Evolutionary conservation across 2,888 invertebrate genomes (phyloP).

Genomic region (Petrolisthes manimaculis): DNA sequence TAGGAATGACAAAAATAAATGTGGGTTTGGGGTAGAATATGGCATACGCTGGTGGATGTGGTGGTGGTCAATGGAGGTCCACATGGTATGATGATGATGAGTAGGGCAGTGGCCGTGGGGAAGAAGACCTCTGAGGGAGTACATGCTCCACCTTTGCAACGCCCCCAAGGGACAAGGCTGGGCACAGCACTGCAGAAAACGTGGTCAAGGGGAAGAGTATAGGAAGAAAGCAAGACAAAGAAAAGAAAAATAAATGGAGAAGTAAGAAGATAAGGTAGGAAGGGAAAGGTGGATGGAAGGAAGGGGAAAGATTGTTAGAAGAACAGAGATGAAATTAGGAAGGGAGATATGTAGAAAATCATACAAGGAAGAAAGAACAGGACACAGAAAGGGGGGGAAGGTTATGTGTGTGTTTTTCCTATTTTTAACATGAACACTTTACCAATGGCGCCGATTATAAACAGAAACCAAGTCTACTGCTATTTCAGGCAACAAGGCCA

Average conservation of each 20-base stretch:
- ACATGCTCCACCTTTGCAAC: neutral
- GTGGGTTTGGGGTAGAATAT: no score
- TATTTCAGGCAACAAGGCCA: no score
- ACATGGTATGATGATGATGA: neutral
- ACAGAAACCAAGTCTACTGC: no score
- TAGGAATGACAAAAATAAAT: no score
- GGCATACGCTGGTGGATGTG: neutral
- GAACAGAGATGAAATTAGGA: no score
- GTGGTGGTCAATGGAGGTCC: conserved; percentile 13
- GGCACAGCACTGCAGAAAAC: neutral
- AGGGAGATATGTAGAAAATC: no score
- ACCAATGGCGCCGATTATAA: no score
- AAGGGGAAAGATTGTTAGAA: neutral
- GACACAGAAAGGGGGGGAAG: no score
- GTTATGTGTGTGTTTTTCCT: no score
- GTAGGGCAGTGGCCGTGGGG: neutral
- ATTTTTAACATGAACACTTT: no score
- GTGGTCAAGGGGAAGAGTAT: neutral
- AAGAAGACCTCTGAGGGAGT: conserved; percentile 8
- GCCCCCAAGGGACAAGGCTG: no score
- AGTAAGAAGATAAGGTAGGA: neutral
- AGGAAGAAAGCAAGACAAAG: neutral
- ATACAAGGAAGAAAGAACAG: no score
- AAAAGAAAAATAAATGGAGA: neutral
- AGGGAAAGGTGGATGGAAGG: neutral